These are phyloP conservation scores for Pycnomerus fuliginosus DNA, from an alignment of 2,888 invertebrate genomes.

Conservation along the genomic window DNA sequence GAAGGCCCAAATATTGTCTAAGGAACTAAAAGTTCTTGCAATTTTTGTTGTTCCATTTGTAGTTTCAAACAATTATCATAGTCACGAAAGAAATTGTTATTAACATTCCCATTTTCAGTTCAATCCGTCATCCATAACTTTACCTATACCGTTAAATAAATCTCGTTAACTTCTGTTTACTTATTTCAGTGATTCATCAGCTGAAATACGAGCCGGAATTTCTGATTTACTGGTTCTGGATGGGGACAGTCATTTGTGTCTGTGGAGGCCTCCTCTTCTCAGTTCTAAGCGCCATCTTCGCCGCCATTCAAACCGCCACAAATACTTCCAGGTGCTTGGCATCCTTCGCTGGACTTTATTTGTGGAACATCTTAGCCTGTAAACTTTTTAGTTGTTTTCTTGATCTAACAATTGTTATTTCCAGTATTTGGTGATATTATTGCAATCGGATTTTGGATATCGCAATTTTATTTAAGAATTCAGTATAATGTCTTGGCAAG, in stretches of 20 bases:
- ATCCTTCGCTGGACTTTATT: slow-evolving; percentile 68
- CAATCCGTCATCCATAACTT: too few relatives aligned
- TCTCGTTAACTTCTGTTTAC: too few relatives aligned
- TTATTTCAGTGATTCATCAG: slow-evolving; percentile 67
- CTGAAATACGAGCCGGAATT: slow-evolving; percentile 63
- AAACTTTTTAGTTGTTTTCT: slow-evolving; percentile 40
- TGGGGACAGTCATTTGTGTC: slow-evolving; percentile 69
- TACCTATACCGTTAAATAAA: too few relatives aligned
- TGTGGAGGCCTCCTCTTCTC: slow-evolving; percentile 70
- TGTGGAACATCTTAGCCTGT: slow-evolving; percentile 79
- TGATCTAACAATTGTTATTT: slow-evolving; percentile 43
- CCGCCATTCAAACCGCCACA: slow-evolving; percentile 78
- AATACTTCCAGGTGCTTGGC: slow-evolving; percentile 68
- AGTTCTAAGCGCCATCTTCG: slow-evolving; percentile 70
- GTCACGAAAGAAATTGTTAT: too few relatives aligned
- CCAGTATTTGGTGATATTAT: slow-evolving; percentile 73
- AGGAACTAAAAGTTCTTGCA: too few relatives aligned
- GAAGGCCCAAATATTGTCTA: too few relatives aligned
- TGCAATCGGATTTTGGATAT: slow-evolving; percentile 78
- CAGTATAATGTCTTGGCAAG: slow-evolving; percentile 79
- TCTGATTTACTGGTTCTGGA: slow-evolving; percentile 73
- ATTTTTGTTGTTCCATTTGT: too few relatives aligned
- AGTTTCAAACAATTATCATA: too few relatives aligned
- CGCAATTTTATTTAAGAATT: slow-evolving; percentile 79
- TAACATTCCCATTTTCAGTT: too few relatives aligned